These are phyloP conservation scores for Reinhardtius hippoglossoides DNA, from an alignment of 2,113 vertebrate genomes.

Conservation along the genomic window DNA sequence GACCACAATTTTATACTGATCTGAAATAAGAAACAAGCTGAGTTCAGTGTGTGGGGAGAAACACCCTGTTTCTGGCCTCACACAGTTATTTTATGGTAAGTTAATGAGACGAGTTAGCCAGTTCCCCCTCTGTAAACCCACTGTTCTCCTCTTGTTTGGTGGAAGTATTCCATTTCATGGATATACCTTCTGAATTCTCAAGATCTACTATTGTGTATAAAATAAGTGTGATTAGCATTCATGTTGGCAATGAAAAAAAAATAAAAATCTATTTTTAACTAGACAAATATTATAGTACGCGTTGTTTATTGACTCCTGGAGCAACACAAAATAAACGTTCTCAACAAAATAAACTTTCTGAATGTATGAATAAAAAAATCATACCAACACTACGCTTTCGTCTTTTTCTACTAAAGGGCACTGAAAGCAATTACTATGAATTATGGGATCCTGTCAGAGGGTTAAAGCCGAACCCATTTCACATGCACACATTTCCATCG, in stretches of 20 bases:
- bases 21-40: constrained; percentile 50
- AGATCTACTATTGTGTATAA: not conserved
- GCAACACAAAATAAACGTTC: not conserved
- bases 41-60: constrained; percentile 59
- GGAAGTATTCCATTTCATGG: constrained; percentile 50
- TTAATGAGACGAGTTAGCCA: constrained; percentile 58
- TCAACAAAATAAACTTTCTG: too few relatives aligned
- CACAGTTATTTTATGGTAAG: constrained; percentile 67
- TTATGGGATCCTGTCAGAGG: not conserved
- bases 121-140: constrained; percentile 34
- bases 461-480: constrained; percentile 9
- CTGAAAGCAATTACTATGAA: not conserved
- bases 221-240: not conserved
- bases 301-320: not conserved
- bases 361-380: not conserved
- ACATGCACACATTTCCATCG: constrained; percentile 6
- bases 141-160: constrained; percentile 33
- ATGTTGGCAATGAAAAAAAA: too few relatives aligned
- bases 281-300: not conserved
- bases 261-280: too few relatives aligned
- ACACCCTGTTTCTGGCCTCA: constrained; percentile 60
- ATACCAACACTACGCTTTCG: not conserved
- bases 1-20: constrained; percentile 57
- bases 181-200: constrained; percentile 9
- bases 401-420: not conserved